Evolutionary conservation across 2,888 invertebrate species (phyloP).

Genomic region (Clitarchus hookeri): DNA sequence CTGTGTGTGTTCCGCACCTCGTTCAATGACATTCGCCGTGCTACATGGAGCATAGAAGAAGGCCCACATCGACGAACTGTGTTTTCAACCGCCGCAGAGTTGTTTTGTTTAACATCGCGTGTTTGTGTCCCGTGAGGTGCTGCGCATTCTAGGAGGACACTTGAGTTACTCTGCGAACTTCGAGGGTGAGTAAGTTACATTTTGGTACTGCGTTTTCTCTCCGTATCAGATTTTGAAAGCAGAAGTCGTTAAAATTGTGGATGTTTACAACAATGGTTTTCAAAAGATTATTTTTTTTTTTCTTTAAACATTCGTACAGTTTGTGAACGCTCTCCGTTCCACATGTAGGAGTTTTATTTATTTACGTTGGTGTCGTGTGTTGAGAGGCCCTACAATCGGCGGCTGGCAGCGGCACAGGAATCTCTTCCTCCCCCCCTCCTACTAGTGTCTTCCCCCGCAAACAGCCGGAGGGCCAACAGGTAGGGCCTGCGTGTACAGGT

Average conservation of each 20-base stretch:
- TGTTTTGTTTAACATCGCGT: not conserved
- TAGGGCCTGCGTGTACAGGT: not conserved
- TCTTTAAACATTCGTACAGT: not conserved
- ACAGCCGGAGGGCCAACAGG: conserved; percentile 1
- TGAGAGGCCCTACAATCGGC: not conserved
- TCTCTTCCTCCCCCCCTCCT: not conserved
- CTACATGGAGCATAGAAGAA: not conserved
- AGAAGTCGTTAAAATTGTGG: not conserved
- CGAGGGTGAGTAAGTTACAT: not conserved
- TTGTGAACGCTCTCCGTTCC: not conserved
- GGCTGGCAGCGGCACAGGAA: too few relatives aligned
- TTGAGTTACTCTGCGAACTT: not conserved
- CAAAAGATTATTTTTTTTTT: too few relatives aligned
- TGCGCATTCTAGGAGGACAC: not conserved
- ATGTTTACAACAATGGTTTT: not conserved
- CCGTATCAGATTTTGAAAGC: not conserved
- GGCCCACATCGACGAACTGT: not conserved
- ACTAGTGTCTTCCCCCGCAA: not conserved
- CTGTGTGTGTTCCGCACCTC: too few relatives aligned
- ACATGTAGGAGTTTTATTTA: too few relatives aligned
- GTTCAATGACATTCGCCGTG: not conserved
- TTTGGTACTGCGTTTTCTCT: not conserved
- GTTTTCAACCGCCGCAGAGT: not conserved
- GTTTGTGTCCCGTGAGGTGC: not conserved
- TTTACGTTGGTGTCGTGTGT: not conserved